phyloP scores from a whole-genome alignment of 2,888 invertebrate species.

The Tridacna crocea region DNA sequence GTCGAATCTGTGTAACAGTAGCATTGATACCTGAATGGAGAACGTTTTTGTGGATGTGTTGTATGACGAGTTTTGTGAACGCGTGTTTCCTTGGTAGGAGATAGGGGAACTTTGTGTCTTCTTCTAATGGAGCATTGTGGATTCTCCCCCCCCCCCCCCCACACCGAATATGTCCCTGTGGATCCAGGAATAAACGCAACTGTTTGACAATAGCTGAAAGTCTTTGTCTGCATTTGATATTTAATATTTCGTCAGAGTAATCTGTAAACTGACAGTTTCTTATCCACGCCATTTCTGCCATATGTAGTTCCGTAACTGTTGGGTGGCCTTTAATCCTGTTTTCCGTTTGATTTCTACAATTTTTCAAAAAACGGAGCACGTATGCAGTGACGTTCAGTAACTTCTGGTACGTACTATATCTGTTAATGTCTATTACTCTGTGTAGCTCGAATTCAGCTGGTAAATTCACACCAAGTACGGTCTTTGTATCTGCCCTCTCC shows the following conservation, averaged over 20 bases:
- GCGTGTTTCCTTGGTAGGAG: constrained; percentile 35
- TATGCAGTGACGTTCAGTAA: too few relatives aligned
- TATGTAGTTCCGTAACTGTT: too few relatives aligned
- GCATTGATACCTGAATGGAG: constrained; percentile 10
- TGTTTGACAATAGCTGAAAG: neutral
- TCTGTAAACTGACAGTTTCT: too few relatives aligned
- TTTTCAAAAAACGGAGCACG: too few relatives aligned
- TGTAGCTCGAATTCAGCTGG: too few relatives aligned
- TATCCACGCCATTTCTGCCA: too few relatives aligned
- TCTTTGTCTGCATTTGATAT: neutral
- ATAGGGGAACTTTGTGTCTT: constrained; percentile 33
- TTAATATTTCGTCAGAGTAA: constrained; percentile 20
- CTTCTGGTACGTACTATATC: too few relatives aligned
- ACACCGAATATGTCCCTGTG: neutral
- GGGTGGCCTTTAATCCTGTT: too few relatives aligned
- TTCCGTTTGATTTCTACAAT: too few relatives aligned
- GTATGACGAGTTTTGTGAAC: constrained; percentile 13
- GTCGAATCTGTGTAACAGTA: constrained; percentile 15
- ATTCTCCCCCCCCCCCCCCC: constrained; percentile 26
- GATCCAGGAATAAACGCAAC: constrained; percentile 5
- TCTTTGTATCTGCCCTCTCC: too few relatives aligned
- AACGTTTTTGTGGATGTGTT: constrained; percentile 19
- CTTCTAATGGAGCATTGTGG: constrained; percentile 26
- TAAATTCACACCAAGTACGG: too few relatives aligned
- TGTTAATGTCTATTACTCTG: too few relatives aligned